phyloP scores from a whole-genome alignment of 2,888 invertebrate species.

The Pachymerium ferrugineum region DNA sequence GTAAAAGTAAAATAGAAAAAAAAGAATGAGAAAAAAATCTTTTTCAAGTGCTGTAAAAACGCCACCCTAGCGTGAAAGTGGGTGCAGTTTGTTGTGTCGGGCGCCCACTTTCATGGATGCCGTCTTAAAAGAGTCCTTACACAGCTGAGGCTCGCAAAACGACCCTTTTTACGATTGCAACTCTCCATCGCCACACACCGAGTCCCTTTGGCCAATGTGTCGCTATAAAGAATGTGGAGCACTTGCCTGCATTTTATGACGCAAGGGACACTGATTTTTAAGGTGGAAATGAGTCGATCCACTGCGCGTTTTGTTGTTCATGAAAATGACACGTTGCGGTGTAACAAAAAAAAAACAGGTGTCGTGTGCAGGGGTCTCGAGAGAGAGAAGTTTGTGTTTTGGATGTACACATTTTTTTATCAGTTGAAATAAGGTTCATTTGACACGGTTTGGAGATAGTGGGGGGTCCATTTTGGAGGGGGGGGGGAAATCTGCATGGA shows the following conservation, averaged over 20 bases:
- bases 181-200: no score
- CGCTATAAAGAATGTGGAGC: conserved; percentile 9
- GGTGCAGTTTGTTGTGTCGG: conserved; percentile 13
- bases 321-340: no score
- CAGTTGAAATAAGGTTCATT: background rate
- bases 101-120: conserved; percentile 13
- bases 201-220: conserved; percentile 3
- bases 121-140: conserved; percentile 8
- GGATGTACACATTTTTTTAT: no score
- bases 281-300: conserved; percentile 13
- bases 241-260: conserved; percentile 3
- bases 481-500: background rate
- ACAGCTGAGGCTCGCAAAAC: conserved; percentile 13
- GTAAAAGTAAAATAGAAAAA: background rate
- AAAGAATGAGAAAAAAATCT: background rate
- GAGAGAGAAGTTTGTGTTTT: background rate
- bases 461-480: no score
- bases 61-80: conserved; percentile 3
- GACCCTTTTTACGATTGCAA: background rate
- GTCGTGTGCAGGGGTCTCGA: background rate
- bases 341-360: no score
- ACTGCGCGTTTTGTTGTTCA: background rate
- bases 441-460: background rate
- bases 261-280: conserved; percentile 5
- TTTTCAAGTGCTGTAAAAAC: background rate